Evolutionary conservation across 2,113 vertebrate genomes (phyloP).

Genomic region (Nansenia antarctica): DNA sequence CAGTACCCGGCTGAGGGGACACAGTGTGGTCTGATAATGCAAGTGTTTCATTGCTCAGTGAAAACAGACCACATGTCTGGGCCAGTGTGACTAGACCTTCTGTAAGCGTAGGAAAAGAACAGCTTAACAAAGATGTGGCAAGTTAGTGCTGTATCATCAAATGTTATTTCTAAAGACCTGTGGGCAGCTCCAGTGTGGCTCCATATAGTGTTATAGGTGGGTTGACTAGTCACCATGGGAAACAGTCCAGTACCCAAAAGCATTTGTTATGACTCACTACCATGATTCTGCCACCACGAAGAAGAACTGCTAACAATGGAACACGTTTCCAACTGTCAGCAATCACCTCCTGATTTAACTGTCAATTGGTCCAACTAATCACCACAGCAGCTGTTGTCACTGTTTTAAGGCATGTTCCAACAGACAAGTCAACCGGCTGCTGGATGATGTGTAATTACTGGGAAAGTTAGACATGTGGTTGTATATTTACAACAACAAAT

Average conservation of each 20-base stretch:
- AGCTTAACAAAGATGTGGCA: too few relatives aligned
- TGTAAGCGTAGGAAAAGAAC: too few relatives aligned
- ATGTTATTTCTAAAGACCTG: too few relatives aligned
- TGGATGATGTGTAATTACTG: neutral
- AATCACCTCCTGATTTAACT: constrained; percentile 9
- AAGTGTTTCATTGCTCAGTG: neutral
- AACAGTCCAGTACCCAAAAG: too few relatives aligned
- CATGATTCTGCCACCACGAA: too few relatives aligned
- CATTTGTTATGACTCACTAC: too few relatives aligned
- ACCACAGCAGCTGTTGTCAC: constrained; percentile 8
- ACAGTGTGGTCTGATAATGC: constrained; percentile 5
- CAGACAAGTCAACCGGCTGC: neutral
- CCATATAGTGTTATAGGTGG: too few relatives aligned
- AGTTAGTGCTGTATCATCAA: too few relatives aligned
- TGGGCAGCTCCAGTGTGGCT: too few relatives aligned
- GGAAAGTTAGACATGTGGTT: neutral
- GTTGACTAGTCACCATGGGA: too few relatives aligned
- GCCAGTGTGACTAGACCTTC: too few relatives aligned
- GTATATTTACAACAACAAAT: neutral
- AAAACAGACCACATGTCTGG: neutral
- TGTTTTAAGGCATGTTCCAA: neutral
- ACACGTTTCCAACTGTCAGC: neutral
- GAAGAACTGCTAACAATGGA: too few relatives aligned
- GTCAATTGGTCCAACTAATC: constrained; percentile 11
- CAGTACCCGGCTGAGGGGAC: constrained; percentile 27